These are phyloP conservation scores for Catamblyrhynchus diadema DNA, from an alignment of 2,797 vertebrate species.

Conservation along the genomic window DNA sequence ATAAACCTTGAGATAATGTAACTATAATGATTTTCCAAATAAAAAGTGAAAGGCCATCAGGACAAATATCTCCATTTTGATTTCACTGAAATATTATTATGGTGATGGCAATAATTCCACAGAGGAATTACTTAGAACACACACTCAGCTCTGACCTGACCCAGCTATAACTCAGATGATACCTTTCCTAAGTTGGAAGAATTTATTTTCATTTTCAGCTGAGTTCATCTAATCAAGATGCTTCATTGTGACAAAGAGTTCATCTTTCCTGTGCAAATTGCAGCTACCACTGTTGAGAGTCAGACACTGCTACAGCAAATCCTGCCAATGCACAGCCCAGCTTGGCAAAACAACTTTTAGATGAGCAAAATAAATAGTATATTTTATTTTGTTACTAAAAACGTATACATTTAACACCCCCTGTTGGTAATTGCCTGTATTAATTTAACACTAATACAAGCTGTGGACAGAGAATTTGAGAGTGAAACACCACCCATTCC, in stretches of 20 bases:
- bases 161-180: slow-evolving; percentile 76
- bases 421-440: neutral
- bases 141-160: slow-evolving; percentile 72
- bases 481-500: neutral
- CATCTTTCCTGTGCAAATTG: slow-evolving; percentile 70
- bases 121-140: slow-evolving; percentile 79
- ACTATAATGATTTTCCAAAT: slow-evolving; percentile 76
- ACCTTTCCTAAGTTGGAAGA: slow-evolving; percentile 71
- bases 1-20: slow-evolving; percentile 70
- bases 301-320: neutral
- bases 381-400: neutral
- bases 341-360: neutral
- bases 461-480: neutral
- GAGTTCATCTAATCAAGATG: slow-evolving; percentile 78
- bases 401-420: neutral
- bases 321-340: neutral
- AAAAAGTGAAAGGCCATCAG: slow-evolving; percentile 74
- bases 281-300: neutral
- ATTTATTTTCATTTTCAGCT: slow-evolving; percentile 84
- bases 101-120: slow-evolving; percentile 79
- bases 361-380: slow-evolving; percentile 7
- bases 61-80: slow-evolving; percentile 80
- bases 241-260: slow-evolving; percentile 78
- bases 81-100: slow-evolving; percentile 73
- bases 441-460: neutral